These are phyloP conservation scores for Solenopsis invicta DNA, from an alignment of 1,140 invertebrate genomes.

Conservation along the genomic window DNA sequence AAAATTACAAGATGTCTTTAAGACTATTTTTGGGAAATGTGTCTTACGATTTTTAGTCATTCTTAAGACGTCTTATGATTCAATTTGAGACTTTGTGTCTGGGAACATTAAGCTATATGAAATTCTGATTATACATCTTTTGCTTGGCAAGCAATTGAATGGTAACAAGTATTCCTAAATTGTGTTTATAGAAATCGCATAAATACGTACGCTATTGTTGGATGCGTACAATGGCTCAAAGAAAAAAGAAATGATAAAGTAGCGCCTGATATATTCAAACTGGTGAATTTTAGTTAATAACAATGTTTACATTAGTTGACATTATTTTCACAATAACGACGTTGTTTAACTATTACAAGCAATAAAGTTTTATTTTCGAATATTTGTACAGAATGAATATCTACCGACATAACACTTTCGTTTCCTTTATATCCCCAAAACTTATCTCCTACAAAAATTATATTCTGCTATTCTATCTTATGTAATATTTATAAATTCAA, in stretches of 20 bases:
- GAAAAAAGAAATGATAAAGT: too few relatives aligned
- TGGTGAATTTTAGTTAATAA: background rate
- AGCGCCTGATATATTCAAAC: background rate
- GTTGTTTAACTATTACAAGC: too few relatives aligned
- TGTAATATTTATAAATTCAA: background rate
- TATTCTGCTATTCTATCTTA: background rate
- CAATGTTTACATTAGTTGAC: background rate
- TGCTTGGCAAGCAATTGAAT: too few relatives aligned
- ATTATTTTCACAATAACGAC: background rate
- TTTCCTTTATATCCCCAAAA: background rate
- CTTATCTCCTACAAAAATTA: background rate
- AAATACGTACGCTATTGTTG: background rate
- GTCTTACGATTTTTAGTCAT: too few relatives aligned
- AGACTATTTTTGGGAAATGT: too few relatives aligned
- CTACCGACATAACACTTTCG: background rate
- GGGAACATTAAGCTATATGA: background rate
- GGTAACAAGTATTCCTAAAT: background rate
- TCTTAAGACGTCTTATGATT: too few relatives aligned
- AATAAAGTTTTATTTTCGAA: constrained; percentile 16
- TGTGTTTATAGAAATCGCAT: background rate
- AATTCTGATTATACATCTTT: background rate
- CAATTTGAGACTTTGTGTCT: too few relatives aligned
- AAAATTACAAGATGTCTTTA: too few relatives aligned
- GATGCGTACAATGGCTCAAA: background rate
- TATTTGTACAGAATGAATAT: background rate